phyloP scores from a whole-genome alignment of 1,140 invertebrate species.

The Ceratitis capitata region DNA sequence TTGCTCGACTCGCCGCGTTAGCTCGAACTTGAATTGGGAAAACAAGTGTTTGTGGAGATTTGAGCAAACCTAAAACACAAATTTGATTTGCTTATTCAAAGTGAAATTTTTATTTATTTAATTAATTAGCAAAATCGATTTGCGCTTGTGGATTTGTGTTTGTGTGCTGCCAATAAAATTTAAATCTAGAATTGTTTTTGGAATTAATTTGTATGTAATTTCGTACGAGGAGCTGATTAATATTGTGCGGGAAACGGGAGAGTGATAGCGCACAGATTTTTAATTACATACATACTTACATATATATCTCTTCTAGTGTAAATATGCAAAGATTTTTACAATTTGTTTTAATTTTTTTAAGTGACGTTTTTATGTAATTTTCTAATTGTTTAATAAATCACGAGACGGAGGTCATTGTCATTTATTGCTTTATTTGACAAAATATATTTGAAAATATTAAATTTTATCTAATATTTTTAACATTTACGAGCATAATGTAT shows the following conservation, averaged over 20 bases:
- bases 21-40: background rate
- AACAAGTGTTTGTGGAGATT: background rate
- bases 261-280: background rate
- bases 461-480: too few species aligned
- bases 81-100: background rate
- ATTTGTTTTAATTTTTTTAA: too few species aligned
- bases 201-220: background rate
- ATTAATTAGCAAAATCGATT: background rate
- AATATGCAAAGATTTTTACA: too few species aligned
- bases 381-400: too few species aligned
- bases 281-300: background rate
- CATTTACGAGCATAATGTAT: too few species aligned
- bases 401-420: too few species aligned
- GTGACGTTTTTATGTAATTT: too few species aligned
- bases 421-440: too few species aligned
- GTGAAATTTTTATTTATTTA: background rate
- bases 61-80: background rate
- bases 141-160: background rate
- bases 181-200: too few species aligned
- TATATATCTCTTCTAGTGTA: too few species aligned
- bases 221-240: background rate
- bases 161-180: background rate
- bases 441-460: too few species aligned
- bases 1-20: background rate
- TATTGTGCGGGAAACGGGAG: background rate